Conservation (phyloP, 2,888 invertebrate species). For the Lasioglossum malachurum region DNA sequence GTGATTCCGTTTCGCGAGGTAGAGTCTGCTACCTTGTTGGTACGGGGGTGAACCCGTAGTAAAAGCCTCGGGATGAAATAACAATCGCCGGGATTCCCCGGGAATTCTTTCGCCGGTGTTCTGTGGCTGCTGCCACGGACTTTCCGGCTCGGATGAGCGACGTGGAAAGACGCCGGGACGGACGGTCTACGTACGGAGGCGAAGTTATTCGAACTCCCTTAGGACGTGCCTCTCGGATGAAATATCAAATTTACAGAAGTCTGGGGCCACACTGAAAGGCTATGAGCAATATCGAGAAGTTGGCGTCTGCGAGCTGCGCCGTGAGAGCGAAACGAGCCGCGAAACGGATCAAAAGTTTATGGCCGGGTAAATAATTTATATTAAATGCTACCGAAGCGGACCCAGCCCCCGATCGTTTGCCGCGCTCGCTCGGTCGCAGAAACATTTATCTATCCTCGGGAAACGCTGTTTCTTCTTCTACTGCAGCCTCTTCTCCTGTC, state of each 20-base stretch:
- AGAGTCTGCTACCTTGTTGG: background rate
- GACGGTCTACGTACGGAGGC: conserved; percentile 4
- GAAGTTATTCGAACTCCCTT: conserved; percentile 45
- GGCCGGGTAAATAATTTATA: conserved; percentile 62
- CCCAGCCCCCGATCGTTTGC: conserved; percentile 28
- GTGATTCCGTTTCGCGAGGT: background rate
- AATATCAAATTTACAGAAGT: conserved; percentile 64
- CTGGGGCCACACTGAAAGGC: conserved; percentile 25
- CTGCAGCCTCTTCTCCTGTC: background rate
- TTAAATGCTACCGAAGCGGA: conserved; percentile 55
- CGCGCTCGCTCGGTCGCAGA: conserved; percentile 18
- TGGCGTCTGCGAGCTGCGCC: conserved; percentile 13
- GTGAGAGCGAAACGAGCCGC: conserved; percentile 39
- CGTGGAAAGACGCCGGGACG: background rate
- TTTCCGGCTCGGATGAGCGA: conserved; percentile 13
- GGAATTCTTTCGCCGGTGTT: conserved; percentile 2
- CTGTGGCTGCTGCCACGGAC: background rate
- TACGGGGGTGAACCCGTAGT: background rate
- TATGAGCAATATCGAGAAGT: conserved; percentile 52
- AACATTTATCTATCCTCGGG: conserved; percentile 43
- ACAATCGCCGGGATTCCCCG: conserved; percentile 36
- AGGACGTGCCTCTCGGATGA: conserved; percentile 56
- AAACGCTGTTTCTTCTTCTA: conserved; percentile 1
- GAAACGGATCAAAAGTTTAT: conserved; percentile 58
- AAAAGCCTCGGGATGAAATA: conserved; percentile 24